These are phyloP conservation scores for Drosophila phalerata DNA, from an alignment of 2,888 invertebrate species.

Conservation along the genomic window DNA sequence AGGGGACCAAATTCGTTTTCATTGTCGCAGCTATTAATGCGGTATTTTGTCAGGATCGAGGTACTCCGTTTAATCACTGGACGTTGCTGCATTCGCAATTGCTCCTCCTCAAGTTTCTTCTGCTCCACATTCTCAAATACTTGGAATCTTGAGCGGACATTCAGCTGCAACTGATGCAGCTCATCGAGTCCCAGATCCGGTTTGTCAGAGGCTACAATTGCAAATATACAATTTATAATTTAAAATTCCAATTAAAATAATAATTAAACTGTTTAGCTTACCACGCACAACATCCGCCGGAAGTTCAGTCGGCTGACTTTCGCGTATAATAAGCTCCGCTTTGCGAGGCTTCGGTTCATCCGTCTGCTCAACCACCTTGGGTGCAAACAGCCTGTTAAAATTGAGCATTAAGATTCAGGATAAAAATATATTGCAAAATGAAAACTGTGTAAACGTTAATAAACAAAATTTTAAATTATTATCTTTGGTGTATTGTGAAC, in stretches of 20 bases:
- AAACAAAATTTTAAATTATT: no score
- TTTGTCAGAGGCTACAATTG: conserved; percentile 91
- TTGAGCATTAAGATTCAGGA: background rate
- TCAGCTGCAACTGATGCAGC: conserved; percentile 90
- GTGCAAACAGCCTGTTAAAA: conserved; percentile 90
- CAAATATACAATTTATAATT: background rate
- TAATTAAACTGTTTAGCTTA: conserved; percentile 35
- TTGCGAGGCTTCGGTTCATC: conserved; percentile 90
- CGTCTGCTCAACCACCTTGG: conserved; percentile 93
- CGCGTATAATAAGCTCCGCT: conserved; percentile 95
- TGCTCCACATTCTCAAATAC: conserved; percentile 89
- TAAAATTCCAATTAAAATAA: background rate
- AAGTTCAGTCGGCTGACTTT: conserved; percentile 95
- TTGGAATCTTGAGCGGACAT: conserved; percentile 94
- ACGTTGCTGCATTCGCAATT: conserved; percentile 14
- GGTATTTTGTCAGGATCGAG: conserved; percentile 88
- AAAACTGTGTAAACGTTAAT: no score
- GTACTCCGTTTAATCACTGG: conserved; percentile 88
- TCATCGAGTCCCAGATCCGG: conserved; percentile 94
- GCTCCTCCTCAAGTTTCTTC: conserved; percentile 82
- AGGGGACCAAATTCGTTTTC: conserved; percentile 66
- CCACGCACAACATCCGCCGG: conserved; percentile 96
- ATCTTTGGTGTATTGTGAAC: no score
- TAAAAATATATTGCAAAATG: no score
- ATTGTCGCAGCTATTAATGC: conserved; percentile 90